These are phyloP conservation scores for Pheucticus melanocephalus DNA, from an alignment of 2,113 vertebrate species.

Conservation along the genomic window DNA sequence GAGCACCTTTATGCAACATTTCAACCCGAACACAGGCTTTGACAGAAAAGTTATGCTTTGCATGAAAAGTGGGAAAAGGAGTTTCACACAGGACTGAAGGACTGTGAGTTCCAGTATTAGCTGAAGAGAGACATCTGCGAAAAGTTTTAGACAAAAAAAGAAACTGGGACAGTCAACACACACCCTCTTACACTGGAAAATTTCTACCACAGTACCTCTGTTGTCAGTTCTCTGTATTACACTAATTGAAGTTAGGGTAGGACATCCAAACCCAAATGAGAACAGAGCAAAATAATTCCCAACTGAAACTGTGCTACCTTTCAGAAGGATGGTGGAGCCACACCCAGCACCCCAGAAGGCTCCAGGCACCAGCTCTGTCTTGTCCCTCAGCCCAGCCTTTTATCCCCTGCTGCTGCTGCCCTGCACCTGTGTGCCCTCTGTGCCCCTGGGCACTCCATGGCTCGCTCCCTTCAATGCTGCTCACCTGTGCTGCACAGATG, in stretches of 20 bases:
- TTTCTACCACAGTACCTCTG: neutral
- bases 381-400: neutral
- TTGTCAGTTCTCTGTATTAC: neutral
- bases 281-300: neutral
- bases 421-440: neutral
- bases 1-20: neutral
- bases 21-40: neutral
- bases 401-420: neutral
- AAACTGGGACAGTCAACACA: neutral
- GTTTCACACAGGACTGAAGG: neutral
- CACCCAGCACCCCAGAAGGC: neutral
- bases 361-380: rapidly evolving
- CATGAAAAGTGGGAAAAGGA: neutral
- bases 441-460: neutral
- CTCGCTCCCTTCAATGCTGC: neutral
- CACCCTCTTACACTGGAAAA: neutral
- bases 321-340: neutral
- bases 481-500: neutral
- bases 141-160: neutral
- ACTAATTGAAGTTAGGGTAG: neutral
- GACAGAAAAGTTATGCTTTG: neutral
- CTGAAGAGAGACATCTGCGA: neutral
- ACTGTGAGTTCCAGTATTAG: neutral
- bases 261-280: neutral
- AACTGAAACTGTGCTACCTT: neutral